Evolutionary conservation across 2,888 invertebrate species (phyloP), one percentile per base, ranked within the genome.

Genomic region (Cenopis cana): DNA sequence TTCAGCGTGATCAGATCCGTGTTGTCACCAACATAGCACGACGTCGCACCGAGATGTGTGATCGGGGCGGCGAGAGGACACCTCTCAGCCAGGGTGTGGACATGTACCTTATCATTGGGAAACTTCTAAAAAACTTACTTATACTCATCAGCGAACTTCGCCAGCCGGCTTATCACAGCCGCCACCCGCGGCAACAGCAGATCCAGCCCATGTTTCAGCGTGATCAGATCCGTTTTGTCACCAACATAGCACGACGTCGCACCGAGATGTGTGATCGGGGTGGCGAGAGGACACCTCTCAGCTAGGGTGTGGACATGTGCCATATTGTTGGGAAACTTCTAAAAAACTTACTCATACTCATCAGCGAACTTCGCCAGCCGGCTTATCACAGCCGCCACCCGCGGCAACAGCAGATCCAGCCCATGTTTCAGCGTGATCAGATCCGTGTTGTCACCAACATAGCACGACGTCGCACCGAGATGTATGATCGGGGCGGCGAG

Each of bases 231-330:
- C 0, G 99, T 98, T 83, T 99, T 99, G 84, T 99, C 99, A 0
- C 99, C 99, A 8, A 99, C 99, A 86, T 97, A 99, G 84, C 99
- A 99, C 0, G 99, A 99, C 0, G 99, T 99, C 0, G 99, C 99
- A 1, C 99, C 99, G 65, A 98, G 94, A 86, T 99, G 99, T 74
- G 99, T 99, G 75, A 99, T 98, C 0, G 98, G 97, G 0, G 98
- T 98, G 0, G 99, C 99, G 54, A 90, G 93, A 0, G 99, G 99
- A 81, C 99, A 99, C 59, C 96, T 95, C 69, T 95, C 94, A 0
- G 97, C 98, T 79, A 98, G 98, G 8, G 98, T 97, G 82, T 98
- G 98, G 0, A 99, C 98, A 86, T 99, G 99, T 0, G 99, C 99
- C 99, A 99, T 99, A 24, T 24, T 4, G 4, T 24, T 24, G 24